phyloP scores from a whole-genome alignment of 1,140 invertebrate genomes.

The Atta texana region DNA sequence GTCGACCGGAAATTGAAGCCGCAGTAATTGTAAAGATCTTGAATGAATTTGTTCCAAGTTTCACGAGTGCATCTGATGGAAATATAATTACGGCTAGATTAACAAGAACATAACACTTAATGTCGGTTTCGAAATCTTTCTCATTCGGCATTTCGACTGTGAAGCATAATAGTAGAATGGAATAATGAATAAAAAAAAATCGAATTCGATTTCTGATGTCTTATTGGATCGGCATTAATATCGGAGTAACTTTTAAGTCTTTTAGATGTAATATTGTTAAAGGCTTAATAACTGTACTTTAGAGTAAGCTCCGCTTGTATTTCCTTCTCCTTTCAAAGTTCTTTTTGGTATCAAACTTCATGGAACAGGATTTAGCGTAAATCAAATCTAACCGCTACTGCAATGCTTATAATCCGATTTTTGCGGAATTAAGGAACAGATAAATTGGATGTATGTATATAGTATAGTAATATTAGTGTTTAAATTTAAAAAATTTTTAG shows the following conservation, averaged over 20 bases:
- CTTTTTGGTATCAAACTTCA: constrained; percentile 16
- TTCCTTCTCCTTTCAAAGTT: constrained; percentile 11
- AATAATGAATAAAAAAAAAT: constrained; percentile 24
- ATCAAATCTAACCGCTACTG: constrained; percentile 33
- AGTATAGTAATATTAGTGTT: not conserved
- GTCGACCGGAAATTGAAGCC: constrained; percentile 49
- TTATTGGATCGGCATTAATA: constrained; percentile 17
- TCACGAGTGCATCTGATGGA: constrained; percentile 19
- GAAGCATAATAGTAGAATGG: not conserved
- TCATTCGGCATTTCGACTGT: constrained; percentile 10
- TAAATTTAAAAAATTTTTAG: not conserved
- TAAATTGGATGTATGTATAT: not conserved
- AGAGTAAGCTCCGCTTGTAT: constrained; percentile 14
- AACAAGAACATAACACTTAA: constrained; percentile 35
- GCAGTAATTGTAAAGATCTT: constrained; percentile 42
- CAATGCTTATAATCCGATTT: not conserved
- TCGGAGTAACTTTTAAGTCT: constrained; percentile 30
- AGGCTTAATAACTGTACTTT: constrained; percentile 40
- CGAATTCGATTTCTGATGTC: constrained; percentile 21
- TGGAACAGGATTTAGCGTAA: constrained; percentile 26
- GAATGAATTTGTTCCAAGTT: constrained; percentile 51
- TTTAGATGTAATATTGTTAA: constrained; percentile 40
- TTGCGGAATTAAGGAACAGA: not conserved
- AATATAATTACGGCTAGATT: constrained; percentile 17
- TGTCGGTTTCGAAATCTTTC: constrained; percentile 5